These are phyloP conservation scores for Dermochelys coriacea DNA, from an alignment of 2,797 vertebrate genomes.

Conservation along the genomic window DNA sequence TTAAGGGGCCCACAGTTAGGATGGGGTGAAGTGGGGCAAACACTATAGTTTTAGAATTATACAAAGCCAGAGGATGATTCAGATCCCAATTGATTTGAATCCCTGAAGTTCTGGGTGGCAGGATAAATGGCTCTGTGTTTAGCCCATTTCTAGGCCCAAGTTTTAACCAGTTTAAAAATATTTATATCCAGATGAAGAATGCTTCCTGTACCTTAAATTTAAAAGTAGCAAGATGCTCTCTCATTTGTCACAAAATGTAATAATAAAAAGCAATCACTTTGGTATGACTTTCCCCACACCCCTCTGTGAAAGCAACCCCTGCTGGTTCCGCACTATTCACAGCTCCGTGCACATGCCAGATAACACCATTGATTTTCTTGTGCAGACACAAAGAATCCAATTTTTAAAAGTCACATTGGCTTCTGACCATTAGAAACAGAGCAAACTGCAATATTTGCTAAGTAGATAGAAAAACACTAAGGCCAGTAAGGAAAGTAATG, in stretches of 20 bases:
- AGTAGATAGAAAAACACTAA: slow-evolving; percentile 66
- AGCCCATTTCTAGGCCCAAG: not conserved
- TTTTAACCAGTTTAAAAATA: slow-evolving; percentile 5
- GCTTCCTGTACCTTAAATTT: slow-evolving; percentile 1
- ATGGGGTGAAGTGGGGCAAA: not conserved
- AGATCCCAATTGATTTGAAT: slow-evolving; percentile 2
- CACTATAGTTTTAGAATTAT: rapidly evolving
- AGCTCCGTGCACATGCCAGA: slow-evolving; percentile 66
- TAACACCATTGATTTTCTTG: slow-evolving; percentile 73
- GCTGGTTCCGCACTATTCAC: slow-evolving; percentile 27
- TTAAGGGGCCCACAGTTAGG: not conserved
- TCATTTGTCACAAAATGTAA: slow-evolving; percentile 21
- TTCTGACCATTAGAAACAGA: slow-evolving; percentile 70
- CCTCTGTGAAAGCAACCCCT: slow-evolving; percentile 43
- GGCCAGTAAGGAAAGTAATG: slow-evolving; percentile 49
- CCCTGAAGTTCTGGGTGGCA: not conserved
- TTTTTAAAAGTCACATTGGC: slow-evolving; percentile 74
- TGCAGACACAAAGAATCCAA: slow-evolving; percentile 68
- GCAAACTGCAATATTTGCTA: slow-evolving; percentile 66
- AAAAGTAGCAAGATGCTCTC: not conserved
- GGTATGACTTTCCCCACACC: not conserved
- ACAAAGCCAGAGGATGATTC: rapidly evolving
- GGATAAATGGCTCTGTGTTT: not conserved
- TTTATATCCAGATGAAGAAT: slow-evolving; percentile 11
- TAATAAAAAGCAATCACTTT: not conserved